Percentiles rank a stretch among this genome's conserved stretches.
Conservation (phyloP, 2,113 vertebrate genomes). For the Artemisiospiza belli region DNA sequence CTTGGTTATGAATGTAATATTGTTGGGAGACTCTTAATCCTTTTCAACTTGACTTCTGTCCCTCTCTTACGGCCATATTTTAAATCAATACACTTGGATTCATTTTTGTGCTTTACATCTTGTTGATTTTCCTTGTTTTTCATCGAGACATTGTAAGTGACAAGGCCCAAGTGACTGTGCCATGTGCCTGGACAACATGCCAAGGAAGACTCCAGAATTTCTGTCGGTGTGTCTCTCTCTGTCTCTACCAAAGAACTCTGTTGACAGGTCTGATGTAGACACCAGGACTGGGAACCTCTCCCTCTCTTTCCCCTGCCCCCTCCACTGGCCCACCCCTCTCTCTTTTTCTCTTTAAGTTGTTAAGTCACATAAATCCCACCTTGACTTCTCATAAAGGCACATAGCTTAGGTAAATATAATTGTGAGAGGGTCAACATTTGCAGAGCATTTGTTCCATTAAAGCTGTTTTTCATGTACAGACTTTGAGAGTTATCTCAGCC, state of each 20-base stretch:
- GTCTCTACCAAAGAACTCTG: neutral
- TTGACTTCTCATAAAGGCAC: neutral
- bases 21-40: neutral
- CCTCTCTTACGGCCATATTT: neutral
- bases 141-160: neutral
- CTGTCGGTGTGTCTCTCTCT: neutral
- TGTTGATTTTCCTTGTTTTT: neutral
- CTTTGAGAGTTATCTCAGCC: neutral
- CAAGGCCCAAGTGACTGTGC: neutral
- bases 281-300: neutral
- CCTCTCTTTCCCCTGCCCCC: neutral
- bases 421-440: neutral
- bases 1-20: neutral
- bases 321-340: neutral
- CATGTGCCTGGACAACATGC: neutral
- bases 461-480: neutral
- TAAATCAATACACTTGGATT: neutral
- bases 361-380: neutral
- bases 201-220: neutral
- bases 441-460: neutral
- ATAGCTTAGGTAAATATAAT: neutral
- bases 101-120: neutral
- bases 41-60: neutral
- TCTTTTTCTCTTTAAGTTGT: neutral
- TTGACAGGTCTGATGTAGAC: neutral